These are phyloP conservation scores for Drosophila willistoni DNA, from an alignment of 1,140 invertebrate genomes.

Conservation along the genomic window DNA sequence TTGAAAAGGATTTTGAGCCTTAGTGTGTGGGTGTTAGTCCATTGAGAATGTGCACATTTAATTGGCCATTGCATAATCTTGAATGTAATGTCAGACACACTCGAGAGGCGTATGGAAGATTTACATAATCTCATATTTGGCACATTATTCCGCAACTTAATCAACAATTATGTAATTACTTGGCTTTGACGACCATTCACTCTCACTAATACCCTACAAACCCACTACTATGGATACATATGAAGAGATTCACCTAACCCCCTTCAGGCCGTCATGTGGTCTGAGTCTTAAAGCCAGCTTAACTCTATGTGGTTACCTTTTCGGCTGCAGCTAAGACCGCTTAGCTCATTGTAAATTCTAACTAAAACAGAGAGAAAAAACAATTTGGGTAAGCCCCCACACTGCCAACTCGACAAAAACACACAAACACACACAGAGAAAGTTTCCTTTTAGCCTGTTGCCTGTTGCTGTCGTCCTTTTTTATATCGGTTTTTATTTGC, in stretches of 20 bases:
- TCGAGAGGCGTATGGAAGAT: background rate
- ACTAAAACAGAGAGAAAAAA: slow-evolving; percentile 57
- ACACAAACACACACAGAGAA: slow-evolving; percentile 51
- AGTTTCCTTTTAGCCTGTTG: slow-evolving; percentile 49
- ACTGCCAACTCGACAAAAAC: slow-evolving; percentile 37
- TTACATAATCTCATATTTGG: background rate
- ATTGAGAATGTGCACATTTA: slow-evolving; percentile 1
- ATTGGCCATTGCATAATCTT: slow-evolving; percentile 2
- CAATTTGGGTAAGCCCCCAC: slow-evolving; percentile 47
- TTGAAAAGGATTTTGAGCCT: slow-evolving; percentile 7
- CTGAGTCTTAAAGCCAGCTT: slow-evolving; percentile 24
- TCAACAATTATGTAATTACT: slow-evolving; percentile 8
- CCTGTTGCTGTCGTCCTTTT: slow-evolving; percentile 58
- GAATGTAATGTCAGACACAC: background rate
- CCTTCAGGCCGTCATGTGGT: background rate
- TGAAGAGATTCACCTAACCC: background rate
- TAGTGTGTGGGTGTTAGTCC: background rate
- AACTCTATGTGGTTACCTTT: slow-evolving; percentile 35
- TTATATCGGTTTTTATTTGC: slow-evolving; percentile 25
- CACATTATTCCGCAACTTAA: slow-evolving; percentile 3
- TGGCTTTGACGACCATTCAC: background rate
- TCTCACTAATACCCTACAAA: background rate
- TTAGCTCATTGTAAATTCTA: slow-evolving; percentile 71
- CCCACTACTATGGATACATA: background rate
- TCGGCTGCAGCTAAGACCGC: slow-evolving; percentile 51